These are phyloP conservation scores for Scaptomyza flava DNA, from an alignment of 2,888 invertebrate species.

Conservation along the genomic window DNA sequence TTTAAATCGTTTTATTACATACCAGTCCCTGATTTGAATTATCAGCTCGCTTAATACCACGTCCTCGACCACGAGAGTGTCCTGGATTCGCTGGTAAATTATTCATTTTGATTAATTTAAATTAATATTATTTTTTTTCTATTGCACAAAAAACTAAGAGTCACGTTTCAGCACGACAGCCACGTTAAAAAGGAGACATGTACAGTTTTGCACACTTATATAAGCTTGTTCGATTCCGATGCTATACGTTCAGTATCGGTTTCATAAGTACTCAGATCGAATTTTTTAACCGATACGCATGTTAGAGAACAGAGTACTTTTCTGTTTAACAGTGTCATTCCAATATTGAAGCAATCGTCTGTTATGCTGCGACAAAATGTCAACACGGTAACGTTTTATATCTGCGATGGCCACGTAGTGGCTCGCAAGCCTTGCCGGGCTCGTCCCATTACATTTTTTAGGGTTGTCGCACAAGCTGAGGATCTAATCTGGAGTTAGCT, in stretches of 20 bases:
- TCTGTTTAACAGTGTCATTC: neutral
- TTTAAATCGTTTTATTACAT: conserved; percentile 9
- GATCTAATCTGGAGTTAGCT: too few species aligned
- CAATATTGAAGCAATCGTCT: neutral
- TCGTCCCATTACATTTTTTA: too few species aligned
- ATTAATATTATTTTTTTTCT: neutral
- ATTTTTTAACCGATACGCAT: neutral
- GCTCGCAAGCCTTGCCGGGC: too few species aligned
- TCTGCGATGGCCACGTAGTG: neutral
- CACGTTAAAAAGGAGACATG: neutral
- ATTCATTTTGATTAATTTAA: conserved; percentile 20
- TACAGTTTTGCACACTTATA: neutral
- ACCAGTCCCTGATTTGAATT: conserved; percentile 30
- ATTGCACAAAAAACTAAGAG: neutral
- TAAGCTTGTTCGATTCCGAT: neutral
- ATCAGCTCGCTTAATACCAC: conserved; percentile 33
- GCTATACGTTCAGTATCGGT: neutral
- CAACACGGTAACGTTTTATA: neutral
- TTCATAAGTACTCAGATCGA: neutral
- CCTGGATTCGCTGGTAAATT: conserved; percentile 39
- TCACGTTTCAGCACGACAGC: neutral
- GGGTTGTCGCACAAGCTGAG: too few species aligned
- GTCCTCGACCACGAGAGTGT: conserved; percentile 55
- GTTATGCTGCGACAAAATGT: neutral
- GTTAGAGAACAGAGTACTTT: neutral